These are phyloP conservation scores for Unio pictorum DNA, from an alignment of 2,888 invertebrate genomes.

Conservation along the genomic window DNA sequence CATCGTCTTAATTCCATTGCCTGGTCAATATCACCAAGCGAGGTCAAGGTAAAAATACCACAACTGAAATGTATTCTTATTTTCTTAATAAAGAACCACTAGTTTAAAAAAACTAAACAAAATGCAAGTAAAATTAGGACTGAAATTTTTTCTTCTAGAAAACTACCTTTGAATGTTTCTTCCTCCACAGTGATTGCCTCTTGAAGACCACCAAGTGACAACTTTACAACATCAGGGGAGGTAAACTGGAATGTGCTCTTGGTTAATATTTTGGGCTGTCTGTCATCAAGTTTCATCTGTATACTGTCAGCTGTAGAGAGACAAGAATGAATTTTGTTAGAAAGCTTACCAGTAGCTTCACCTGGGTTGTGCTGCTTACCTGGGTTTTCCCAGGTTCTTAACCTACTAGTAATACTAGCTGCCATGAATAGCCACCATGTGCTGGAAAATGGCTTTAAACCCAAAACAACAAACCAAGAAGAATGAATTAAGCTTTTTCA, in stretches of 20 bases:
- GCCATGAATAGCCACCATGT: no score
- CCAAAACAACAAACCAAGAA: not conserved
- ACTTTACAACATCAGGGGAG: conserved; percentile 87
- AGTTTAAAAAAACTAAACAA: no score
- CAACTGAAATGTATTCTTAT: no score
- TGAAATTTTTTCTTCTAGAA: not conserved
- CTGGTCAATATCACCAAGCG: no score
- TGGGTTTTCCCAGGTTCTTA: no score
- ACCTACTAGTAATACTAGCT: no score
- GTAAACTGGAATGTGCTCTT: conserved; percentile 86
- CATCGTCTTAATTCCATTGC: no score
- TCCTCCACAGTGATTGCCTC: conserved; percentile 27
- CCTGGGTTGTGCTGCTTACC: not conserved
- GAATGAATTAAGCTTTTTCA: not conserved
- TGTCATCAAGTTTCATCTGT: conserved; percentile 79
- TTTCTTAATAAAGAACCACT: no score
- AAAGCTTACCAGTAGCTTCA: not conserved
- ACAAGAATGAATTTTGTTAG: not conserved
- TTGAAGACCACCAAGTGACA: conserved; percentile 80
- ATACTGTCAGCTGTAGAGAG: conserved; percentile 26
- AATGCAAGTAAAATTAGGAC: no score
- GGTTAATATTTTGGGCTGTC: conserved; percentile 20
- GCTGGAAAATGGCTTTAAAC: no score
- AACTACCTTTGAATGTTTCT: conserved; percentile 32
- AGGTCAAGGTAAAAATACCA: no score